Conservation (phyloP, 2,888 invertebrate species). For the Deilephila elpenor region DNA sequence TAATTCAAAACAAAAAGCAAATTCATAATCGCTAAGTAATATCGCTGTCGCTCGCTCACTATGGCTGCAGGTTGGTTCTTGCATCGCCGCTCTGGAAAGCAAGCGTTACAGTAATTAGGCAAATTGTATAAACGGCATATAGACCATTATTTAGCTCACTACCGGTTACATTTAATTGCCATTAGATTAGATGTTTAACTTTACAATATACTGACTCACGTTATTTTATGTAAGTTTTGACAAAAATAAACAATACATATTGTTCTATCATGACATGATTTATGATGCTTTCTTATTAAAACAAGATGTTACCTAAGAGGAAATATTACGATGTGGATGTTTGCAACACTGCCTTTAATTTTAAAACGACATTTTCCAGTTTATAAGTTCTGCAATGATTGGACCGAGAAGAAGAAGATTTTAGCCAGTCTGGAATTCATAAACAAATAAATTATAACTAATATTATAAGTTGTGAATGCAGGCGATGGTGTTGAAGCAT, state of each 20-base stretch:
- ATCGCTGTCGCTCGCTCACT: slow-evolving; percentile 17
- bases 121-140: slow-evolving; percentile 72
- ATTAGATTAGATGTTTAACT: slow-evolving; percentile 58
- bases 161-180: slow-evolving; percentile 68
- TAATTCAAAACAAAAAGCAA: not conserved
- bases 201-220: slow-evolving; percentile 49
- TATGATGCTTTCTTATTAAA: slow-evolving; percentile 38
- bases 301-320: slow-evolving; percentile 30
- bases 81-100: slow-evolving; percentile 64
- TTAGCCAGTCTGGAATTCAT: no score
- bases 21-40: not conserved
- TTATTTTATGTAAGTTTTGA: slow-evolving; percentile 49
- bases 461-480: no score
- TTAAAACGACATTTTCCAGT: no score
- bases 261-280: slow-evolving; percentile 41
- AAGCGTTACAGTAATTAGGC: slow-evolving; percentile 70
- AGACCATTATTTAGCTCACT: slow-evolving; percentile 64
- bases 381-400: no score
- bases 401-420: no score
- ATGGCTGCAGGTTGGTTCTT: slow-evolving; percentile 47
- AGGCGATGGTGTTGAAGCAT: no score
- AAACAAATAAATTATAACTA: no score
- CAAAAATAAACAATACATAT: slow-evolving; percentile 51
- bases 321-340: slow-evolving; percentile 25
- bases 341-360: no score